Evolutionary conservation across 2,888 invertebrate species (phyloP), one percentile per base, ranked within the genome.

Genomic region (Alviniconcha strummeri): DNA sequence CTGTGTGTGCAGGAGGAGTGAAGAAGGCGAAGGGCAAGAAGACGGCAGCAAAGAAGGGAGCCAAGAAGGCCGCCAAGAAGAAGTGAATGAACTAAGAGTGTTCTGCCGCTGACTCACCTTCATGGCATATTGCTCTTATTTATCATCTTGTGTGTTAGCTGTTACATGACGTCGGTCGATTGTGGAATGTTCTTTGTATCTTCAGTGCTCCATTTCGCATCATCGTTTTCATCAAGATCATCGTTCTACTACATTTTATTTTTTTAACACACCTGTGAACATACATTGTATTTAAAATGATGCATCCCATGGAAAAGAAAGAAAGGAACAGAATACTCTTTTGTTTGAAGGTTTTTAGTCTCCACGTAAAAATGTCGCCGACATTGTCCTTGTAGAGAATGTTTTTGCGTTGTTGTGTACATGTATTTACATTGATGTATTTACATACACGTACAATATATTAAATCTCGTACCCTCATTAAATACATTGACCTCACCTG

Each of bases 21-120:
- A 82, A 82, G 77, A 82, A 82, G 57, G 71, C 77, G 76, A 82
- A 82, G 19, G 77, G 56, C n/a, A 55, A 72, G 15, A 82, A 82
- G 69, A 82, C 77, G 15, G 69, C 52, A n/a, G 77, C 67, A 15
- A 82, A 82, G 77, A 82, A 82, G 71, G 77, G 76, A 36, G 77
- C 75, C 11, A 82, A 82, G 56, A 75, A 74, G 54, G 82, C 82
- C 7, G 75, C 75, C 60, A 81, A 81, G 81, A 82, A 82, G 82
- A 82, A 82, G 77, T 82, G 82, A 82, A 56, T 2, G n/a, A 36
- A n/a, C 60, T 57, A 36, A 57, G 60, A 57, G 60, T 52, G 60
- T 64, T 15, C 60, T n/a, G n/a, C 13, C 15, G 57, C 76, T 77
- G 64, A 36, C 8, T 78, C 52, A 17, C 64, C 64, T 60, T 11